Conservation (phyloP, 1,140 invertebrate genomes). For the Nixonia krombeini region DNA sequence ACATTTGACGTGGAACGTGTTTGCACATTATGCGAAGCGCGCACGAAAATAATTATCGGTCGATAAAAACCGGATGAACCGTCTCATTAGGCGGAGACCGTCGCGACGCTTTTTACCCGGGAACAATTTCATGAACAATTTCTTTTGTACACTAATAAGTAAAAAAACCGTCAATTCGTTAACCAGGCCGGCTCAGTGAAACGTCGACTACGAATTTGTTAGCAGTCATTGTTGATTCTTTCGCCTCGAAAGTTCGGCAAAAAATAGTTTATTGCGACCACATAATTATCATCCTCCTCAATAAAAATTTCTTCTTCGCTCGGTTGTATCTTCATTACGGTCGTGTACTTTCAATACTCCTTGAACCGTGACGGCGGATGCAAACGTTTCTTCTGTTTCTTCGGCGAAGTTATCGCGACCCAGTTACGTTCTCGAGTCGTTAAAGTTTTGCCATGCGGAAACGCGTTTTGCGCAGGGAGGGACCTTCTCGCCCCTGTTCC, state of each 20-base stretch:
- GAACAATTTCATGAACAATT: not conserved
- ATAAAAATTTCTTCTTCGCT: not conserved
- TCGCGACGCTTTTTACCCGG: no score
- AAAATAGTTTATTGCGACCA: not conserved
- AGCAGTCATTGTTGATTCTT: not conserved
- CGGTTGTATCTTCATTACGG: not conserved
- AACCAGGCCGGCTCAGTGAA: no score
- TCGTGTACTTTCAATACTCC: not conserved
- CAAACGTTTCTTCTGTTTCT: not conserved
- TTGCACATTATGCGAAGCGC: no score
- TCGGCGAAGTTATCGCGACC: constrained; percentile 30
- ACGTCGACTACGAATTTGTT: not conserved
- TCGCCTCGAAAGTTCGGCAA: not conserved
- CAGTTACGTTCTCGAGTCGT: constrained; percentile 24
- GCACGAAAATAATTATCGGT: not conserved
- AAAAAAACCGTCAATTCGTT: not conserved
- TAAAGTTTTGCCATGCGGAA: constrained; percentile 33
- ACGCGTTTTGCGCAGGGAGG: not conserved
- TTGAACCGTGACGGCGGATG: constrained; percentile 2
- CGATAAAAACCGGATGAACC: not conserved
- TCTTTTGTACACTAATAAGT: not conserved
- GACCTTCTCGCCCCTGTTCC: constrained; percentile 11
- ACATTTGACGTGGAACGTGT: no score
- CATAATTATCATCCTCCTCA: not conserved
- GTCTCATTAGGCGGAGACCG: no score